phyloP scores from a whole-genome alignment of 2,797 vertebrate genomes.

The Myripristis jacobus region DNA sequence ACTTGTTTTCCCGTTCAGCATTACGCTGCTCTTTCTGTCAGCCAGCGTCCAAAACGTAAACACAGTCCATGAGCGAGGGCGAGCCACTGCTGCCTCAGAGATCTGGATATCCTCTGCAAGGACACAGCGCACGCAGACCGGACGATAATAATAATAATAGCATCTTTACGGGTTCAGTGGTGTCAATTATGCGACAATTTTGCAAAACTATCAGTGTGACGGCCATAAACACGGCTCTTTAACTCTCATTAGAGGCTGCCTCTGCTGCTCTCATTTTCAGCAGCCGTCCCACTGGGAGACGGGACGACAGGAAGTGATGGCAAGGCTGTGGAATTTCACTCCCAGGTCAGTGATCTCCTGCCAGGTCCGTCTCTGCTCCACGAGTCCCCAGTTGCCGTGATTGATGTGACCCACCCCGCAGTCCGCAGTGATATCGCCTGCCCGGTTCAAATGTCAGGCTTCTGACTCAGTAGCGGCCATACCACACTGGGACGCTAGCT shows the following conservation, averaged over 20 bases:
- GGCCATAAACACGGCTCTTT: slow-evolving; percentile 7
- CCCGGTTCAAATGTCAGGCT: slow-evolving; percentile 57
- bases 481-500: slow-evolving; percentile 39
- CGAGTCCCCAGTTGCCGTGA: slow-evolving; percentile 38
- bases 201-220: neutral
- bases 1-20: slow-evolving; percentile 45
- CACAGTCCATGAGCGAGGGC: neutral
- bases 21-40: slow-evolving; percentile 6
- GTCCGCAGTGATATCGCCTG: slow-evolving; percentile 30
- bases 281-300: slow-evolving; percentile 7
- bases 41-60: slow-evolving; percentile 16
- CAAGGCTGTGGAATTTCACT: slow-evolving; percentile 51
- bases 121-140: neutral
- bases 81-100: slow-evolving; percentile 6
- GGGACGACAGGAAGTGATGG: slow-evolving; percentile 39
- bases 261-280: neutral
- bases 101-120: neutral
- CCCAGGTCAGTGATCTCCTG: slow-evolving; percentile 51
- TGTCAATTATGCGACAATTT: slow-evolving; percentile 20
- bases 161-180: neutral
- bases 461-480: slow-evolving; percentile 57
- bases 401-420: slow-evolving; percentile 51
- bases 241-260: neutral
- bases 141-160: too few species aligned
- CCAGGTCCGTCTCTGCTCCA: slow-evolving; percentile 50